These are phyloP conservation scores for Timema podura DNA, from an alignment of 2,888 invertebrate species.

Conservation along the genomic window DNA sequence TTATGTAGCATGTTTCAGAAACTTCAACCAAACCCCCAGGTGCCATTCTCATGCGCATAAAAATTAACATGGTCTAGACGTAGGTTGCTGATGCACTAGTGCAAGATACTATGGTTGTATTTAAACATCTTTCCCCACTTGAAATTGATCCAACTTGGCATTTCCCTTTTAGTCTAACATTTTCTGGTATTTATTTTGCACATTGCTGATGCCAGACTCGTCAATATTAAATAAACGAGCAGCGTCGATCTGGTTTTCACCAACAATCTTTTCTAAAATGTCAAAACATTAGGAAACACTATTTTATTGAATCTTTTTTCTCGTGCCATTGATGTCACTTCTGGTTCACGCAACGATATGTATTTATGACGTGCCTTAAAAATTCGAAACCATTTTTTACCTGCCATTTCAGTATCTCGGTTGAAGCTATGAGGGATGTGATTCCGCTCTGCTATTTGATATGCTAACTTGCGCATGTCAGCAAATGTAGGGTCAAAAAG, in stretches of 20 bases:
- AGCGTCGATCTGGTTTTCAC: not conserved
- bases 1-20: not conserved
- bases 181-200: not conserved
- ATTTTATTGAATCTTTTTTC: constrained; percentile 1
- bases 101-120: not conserved
- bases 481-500: not conserved
- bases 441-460: not conserved
- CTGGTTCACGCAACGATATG: not conserved
- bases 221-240: not conserved
- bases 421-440: not conserved
- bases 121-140: not conserved
- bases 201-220: not conserved
- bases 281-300: not conserved
- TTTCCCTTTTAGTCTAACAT: not conserved
- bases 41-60: not conserved
- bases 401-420: not conserved
- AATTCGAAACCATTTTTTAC: not conserved
- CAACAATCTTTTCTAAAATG: not conserved
- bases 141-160: not conserved
- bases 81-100: not conserved
- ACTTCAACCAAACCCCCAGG: constrained; percentile 6
- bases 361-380: not conserved
- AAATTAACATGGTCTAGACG: not conserved
- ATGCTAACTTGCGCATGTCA: not conserved
- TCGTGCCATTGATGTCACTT: not conserved